Evolutionary conservation across 2,113 vertebrate genomes (phyloP).

Genomic region (Lasiurus cinereus): DNA sequence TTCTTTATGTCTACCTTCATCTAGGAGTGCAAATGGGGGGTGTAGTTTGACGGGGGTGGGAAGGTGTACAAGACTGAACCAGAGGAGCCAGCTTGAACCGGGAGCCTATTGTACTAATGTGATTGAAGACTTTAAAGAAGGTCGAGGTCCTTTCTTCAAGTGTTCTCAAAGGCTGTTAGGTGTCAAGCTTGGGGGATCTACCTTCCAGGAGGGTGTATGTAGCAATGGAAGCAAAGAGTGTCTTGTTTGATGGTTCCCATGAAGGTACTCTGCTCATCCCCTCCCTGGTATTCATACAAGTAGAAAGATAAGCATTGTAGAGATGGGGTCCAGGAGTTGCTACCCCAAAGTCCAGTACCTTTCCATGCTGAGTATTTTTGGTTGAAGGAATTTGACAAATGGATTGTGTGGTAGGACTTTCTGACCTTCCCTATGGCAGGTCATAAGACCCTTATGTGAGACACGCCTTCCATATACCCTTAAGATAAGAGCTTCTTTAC

Average conservation of each 20-base stretch:
- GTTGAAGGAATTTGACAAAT: background rate
- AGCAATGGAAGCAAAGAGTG: background rate
- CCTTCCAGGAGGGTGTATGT: background rate
- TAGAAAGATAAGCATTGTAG: background rate
- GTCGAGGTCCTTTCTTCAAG: background rate
- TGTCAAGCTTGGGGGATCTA: background rate
- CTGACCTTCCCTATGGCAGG: background rate
- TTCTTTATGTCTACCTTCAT: background rate
- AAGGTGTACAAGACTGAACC: background rate
- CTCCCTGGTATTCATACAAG: background rate
- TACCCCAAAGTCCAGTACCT: background rate
- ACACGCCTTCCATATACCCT: background rate
- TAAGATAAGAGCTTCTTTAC: background rate
- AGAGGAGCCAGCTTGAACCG: background rate
- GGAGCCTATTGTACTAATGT: fast-evolving
- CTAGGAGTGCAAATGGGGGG: background rate
- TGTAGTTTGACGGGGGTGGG: background rate
- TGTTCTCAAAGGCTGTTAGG: background rate
- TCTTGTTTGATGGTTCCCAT: background rate
- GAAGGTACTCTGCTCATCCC: background rate
- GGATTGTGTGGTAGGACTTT: background rate
- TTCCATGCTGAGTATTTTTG: background rate
- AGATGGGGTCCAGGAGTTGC: background rate
- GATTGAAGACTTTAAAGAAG: background rate
- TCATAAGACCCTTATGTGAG: background rate